Conservation (phyloP, 2,888 invertebrate species). For the Drosophila villosipedis region DNA sequence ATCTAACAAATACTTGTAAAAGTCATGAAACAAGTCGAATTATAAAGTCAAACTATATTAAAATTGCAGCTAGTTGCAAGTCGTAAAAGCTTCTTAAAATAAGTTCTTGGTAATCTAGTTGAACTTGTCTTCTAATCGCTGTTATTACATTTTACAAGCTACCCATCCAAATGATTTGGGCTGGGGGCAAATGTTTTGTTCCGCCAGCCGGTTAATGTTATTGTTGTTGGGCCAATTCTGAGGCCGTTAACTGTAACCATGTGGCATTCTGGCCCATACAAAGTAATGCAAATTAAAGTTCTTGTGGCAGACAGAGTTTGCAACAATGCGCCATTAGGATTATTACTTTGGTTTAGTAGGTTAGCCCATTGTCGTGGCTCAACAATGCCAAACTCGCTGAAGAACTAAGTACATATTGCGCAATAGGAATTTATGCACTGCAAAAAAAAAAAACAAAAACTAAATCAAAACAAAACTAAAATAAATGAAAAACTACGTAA, state of each 20-base stretch:
- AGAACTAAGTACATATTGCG: constrained; percentile 43
- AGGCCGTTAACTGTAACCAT: constrained; percentile 44
- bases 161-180: neutral
- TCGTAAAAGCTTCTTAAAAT: neutral
- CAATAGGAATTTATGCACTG: constrained; percentile 41
- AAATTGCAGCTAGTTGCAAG: neutral
- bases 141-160: constrained; percentile 6
- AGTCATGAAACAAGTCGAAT: too few species aligned
- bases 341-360: constrained; percentile 39
- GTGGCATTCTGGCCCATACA: constrained; percentile 36
- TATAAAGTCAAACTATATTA: too few species aligned
- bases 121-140: constrained; percentile 2
- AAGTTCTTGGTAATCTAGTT: constrained; percentile 8
- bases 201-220: constrained; percentile 29
- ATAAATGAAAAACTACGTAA: neutral
- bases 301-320: constrained; percentile 40
- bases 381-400: constrained; percentile 42
- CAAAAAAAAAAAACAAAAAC: neutral
- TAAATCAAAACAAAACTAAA: too few species aligned
- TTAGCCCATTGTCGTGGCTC: constrained; percentile 42
- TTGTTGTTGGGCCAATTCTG: constrained; percentile 15
- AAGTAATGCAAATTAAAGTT: constrained; percentile 53
- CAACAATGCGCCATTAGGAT: constrained; percentile 56
- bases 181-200: constrained; percentile 27
- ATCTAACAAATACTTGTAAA: neutral